A percentile compares a stretch with the other conserved stretches of the same genome.
Conservation (phyloP, 2,888 invertebrate species). For the Tromatobia lineatoria region DNA sequence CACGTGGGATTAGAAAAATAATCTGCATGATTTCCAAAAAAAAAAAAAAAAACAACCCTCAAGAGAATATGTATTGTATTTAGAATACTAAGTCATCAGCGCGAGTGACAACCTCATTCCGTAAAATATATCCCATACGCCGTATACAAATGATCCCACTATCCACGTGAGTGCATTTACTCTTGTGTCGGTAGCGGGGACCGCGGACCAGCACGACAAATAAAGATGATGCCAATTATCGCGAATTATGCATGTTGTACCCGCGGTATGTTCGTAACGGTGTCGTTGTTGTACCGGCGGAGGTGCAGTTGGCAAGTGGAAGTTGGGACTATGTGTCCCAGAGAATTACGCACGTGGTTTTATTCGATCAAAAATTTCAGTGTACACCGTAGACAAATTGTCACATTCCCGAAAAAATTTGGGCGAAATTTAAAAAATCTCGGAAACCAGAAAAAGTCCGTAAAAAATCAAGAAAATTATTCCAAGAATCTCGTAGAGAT, state of each 20-base stretch:
- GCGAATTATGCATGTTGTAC: slow-evolving; percentile 33
- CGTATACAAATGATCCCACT: not conserved
- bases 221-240: slow-evolving; percentile 36
- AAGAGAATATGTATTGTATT: too few species aligned
- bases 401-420: too few species aligned
- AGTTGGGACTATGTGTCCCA: not conserved
- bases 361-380: too few species aligned
- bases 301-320: slow-evolving; percentile 5
- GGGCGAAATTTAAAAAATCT: too few species aligned
- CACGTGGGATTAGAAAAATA: too few species aligned
- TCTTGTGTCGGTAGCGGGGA: not conserved
- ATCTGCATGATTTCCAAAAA: too few species aligned
- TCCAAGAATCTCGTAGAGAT: too few species aligned
- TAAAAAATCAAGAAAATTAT: too few species aligned
- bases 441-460: too few species aligned
- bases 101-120: not conserved
- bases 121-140: not conserved
- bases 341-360: slow-evolving; percentile 47
- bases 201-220: slow-evolving; percentile 12
- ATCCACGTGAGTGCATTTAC: not conserved
- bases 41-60: not conserved
- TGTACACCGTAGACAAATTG: too few species aligned
- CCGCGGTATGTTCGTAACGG: slow-evolving; percentile 23
- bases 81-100: not conserved
- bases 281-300: slow-evolving; percentile 4